These are phyloP conservation scores for Psammodynastes pulverulentus DNA, from an alignment of 2,113 vertebrate species.

Conservation along the genomic window DNA sequence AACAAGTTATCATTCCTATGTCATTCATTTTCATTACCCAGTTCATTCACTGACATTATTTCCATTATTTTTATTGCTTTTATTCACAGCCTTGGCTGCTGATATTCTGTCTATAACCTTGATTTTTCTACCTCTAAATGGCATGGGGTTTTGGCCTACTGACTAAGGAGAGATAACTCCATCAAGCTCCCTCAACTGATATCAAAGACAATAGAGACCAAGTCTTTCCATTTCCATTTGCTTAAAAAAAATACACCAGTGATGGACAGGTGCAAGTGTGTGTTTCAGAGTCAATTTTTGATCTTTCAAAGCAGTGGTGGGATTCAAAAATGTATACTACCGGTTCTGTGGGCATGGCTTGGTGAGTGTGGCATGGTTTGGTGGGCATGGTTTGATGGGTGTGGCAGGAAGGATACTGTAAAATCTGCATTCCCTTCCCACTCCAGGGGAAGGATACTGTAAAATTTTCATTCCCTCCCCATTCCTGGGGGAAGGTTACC, in stretches of 20 bases:
- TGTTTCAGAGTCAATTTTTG: neutral
- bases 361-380: too few species aligned
- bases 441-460: too few species aligned
- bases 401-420: too few species aligned
- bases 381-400: too few species aligned
- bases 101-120: neutral
- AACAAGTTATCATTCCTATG: neutral
- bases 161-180: neutral
- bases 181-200: neutral
- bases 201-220: neutral
- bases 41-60: neutral
- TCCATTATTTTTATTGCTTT: neutral
- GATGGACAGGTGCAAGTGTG: neutral
- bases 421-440: too few species aligned
- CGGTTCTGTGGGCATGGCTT: too few species aligned
- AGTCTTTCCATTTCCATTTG: neutral
- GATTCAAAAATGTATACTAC: too few species aligned
- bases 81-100: neutral
- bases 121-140: neutral
- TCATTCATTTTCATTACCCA: neutral
- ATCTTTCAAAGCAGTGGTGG: too few species aligned
- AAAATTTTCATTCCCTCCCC: too few species aligned
- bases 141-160: neutral
- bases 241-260: neutral
- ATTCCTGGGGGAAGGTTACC: too few species aligned